Evolutionary conservation across 2,888 invertebrate species (phyloP), one percentile per base, ranked within the genome.

Genomic region (Heteropelma amictum): DNA sequence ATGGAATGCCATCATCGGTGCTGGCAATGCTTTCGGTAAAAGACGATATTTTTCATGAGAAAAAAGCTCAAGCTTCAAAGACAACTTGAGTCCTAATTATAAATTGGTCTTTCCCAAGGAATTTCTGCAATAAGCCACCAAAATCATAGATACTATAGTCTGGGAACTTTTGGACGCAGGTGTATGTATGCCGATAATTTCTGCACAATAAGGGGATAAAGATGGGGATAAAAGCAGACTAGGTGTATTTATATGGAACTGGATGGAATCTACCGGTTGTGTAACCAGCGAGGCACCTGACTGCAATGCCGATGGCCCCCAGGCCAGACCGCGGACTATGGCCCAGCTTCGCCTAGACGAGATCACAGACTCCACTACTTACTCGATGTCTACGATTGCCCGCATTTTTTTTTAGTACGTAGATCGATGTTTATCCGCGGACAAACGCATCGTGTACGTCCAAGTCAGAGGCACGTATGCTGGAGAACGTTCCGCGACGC

Each of bases 281-380:
- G 85, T 84, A 87, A 87, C 85, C 81, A 81, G 82, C 79, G 84
- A n/a, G n/a, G 86, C 86, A 85, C 87, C 86, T 84, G 85, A 86
- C 84, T 86, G 83, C 82, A 86, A 85, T 86, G 81, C 81, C 82
- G 85, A 86, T 85, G 77, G 79, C 80, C 77, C 70, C 23, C n/a
- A 72, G 76, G 70, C 65, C 40, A 49, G 69, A 65, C 67, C n/a
- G n/a, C 61, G 56, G 54, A 67, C 61, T 67, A 42, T 68, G 68
- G 70, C 61, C 53, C 58, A 67, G 45, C 67, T 35, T 42, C 51
- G 72, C 70, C 76, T 72, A 72, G 65, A 73, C 74, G 28, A 65
- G 61, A 64, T 26, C 71, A 35, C 40, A 70, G 67, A 74, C 71
- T 71, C 21, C 63, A 35, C 56, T 67, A 63, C 63, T 74, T 49